These are phyloP conservation scores for Damaliscus lunatus DNA, from an alignment of 2,113 vertebrate genomes.

Conservation along the genomic window DNA sequence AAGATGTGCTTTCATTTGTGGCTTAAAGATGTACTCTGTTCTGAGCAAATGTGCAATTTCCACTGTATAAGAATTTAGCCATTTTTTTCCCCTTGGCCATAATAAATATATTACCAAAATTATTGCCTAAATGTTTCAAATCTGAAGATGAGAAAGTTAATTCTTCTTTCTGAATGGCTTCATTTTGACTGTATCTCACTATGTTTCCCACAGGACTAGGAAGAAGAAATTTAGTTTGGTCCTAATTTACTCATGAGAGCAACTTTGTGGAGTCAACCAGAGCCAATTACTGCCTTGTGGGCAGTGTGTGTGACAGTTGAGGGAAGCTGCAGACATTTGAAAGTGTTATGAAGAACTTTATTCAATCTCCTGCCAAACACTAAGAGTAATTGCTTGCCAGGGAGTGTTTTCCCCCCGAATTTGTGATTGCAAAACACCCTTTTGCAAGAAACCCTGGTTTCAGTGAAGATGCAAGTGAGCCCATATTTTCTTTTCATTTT, in stretches of 20 bases:
- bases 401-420: neutral
- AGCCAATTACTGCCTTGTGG: neutral
- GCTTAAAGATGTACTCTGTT: neutral
- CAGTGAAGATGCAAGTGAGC: neutral
- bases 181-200: neutral
- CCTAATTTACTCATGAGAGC: conserved; percentile 3
- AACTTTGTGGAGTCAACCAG: conserved; percentile 1
- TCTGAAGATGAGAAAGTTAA: neutral
- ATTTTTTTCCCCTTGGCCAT: neutral
- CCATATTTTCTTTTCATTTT: conserved; percentile 36
- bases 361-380: conserved; percentile 11
- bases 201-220: neutral
- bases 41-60: neutral
- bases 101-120: neutral
- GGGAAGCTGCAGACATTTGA: neutral
- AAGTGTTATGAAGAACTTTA: neutral
- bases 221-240: neutral
- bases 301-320: neutral
- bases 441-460: neutral
- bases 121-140: neutral
- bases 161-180: neutral
- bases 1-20: neutral
- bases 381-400: neutral
- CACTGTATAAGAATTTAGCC: neutral
- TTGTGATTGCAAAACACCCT: neutral